phyloP scores from a whole-genome alignment of 2,797 vertebrate species.

The Sandelia bainsii region DNA sequence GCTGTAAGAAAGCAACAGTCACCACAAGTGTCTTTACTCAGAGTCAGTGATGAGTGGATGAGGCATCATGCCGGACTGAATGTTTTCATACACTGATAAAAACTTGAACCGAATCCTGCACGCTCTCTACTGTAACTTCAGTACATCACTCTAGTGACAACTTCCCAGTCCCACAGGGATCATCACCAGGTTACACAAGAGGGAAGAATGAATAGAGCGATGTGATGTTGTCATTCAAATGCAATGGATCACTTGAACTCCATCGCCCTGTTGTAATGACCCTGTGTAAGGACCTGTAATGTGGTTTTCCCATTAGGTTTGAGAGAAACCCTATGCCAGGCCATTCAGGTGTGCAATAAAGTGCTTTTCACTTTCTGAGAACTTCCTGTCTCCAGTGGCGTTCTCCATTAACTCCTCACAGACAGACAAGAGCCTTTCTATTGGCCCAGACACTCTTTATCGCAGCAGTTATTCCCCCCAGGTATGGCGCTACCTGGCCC shows the following conservation, averaged over 20 bases:
- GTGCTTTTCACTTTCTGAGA: conserved; percentile 83
- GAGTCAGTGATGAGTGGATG: conserved; percentile 1
- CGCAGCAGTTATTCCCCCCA: conserved; percentile 75
- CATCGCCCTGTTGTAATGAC: conserved; percentile 75
- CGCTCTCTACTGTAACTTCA: conserved; percentile 47
- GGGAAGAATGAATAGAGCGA: conserved; percentile 69
- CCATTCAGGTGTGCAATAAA: conserved; percentile 83
- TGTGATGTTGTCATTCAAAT: conserved; percentile 79
- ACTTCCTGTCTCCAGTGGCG: conserved; percentile 85
- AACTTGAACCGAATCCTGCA: conserved; percentile 20
- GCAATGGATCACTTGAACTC: conserved; percentile 80
- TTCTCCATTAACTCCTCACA: conserved; percentile 81
- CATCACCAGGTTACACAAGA: conserved; percentile 66
- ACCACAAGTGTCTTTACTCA: neutral
- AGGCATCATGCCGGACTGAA: neutral
- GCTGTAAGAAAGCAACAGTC: conserved; percentile 43
- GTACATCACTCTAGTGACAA: conserved; percentile 57
- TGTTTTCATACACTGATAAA: conserved; percentile 30
- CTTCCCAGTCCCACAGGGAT: conserved; percentile 71
- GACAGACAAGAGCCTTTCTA: conserved; percentile 75
- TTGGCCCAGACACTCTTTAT: conserved; percentile 78
- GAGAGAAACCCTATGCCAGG: conserved; percentile 76
- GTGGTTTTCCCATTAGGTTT: conserved; percentile 78
- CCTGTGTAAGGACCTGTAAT: conserved; percentile 77
- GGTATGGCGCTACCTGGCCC: conserved; percentile 73